Evolutionary conservation across 2,113 vertebrate species (phyloP).

Genomic region (Terrapene triunguis): DNA sequence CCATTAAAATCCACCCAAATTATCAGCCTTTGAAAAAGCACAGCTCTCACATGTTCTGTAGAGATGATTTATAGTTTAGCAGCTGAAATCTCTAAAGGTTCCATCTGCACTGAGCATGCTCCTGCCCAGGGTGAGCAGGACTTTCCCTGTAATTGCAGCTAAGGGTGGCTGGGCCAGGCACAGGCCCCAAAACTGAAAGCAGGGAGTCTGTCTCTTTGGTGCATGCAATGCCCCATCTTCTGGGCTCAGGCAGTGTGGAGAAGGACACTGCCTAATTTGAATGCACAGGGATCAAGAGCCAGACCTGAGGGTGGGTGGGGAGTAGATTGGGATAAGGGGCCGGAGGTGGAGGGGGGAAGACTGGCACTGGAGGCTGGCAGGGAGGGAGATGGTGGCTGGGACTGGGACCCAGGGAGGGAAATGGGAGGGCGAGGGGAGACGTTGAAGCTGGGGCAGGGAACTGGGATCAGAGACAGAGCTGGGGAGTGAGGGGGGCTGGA

Average conservation of each 20-base stretch:
- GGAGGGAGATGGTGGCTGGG: neutral
- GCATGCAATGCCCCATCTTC: neutral
- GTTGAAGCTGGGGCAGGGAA: rapidly evolving
- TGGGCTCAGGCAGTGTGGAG: rapidly evolving
- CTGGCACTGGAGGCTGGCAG: neutral
- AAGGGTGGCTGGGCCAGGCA: neutral
- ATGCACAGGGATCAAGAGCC: neutral
- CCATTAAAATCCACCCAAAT: neutral
- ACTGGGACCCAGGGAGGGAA: neutral
- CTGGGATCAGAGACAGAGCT: neutral
- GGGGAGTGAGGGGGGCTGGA: neutral
- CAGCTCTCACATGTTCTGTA: neutral
- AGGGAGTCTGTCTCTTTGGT: neutral
- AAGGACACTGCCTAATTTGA: neutral
- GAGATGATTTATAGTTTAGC: neutral
- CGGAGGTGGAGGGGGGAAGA: neutral
- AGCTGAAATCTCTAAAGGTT: neutral
- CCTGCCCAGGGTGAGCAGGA: rapidly evolving
- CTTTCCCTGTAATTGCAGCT: neutral
- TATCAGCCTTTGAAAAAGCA: neutral
- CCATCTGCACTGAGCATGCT: neutral
- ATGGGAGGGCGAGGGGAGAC: neutral
- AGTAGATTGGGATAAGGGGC: rapidly evolving
- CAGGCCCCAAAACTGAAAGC: neutral
- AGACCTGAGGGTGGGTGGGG: neutral